Base-by-base conservation (phyloP, 2,888 invertebrate genomes). In the Reticulitermes lucifugus region DNA sequence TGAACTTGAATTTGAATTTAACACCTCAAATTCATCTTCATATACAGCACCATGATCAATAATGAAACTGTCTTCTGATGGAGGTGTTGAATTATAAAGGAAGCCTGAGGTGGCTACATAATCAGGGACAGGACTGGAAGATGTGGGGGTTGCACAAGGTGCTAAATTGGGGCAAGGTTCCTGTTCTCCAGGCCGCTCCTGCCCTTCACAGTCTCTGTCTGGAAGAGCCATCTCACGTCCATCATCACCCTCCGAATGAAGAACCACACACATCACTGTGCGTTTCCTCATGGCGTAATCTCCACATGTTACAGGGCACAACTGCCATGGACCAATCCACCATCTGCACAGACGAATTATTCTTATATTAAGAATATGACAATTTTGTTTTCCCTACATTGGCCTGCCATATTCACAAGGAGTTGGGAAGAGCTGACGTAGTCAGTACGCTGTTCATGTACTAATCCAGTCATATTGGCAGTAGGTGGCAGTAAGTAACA, bases 251-350 rank as follows among this genome's bases (percentile, higher is more conserved):
- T 79, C 65, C 12, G 43, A 41, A 43, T 71, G 51, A n/a, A 71
- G 71, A 35, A 65, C 83, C 7, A 95, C 94, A 89, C 96, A 96
- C 93, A 96, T 94, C 4, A 96, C 94, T 87, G 93, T 94, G 86
- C 96, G 92, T 75, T 93, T 92, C 85, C 94, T 93, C 86, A 93
- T 83, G 70, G 83, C 88, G 14, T 73, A 91, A 9, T 89, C 88
- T 70, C 91, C 93, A 89, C 96, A 96, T 0, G 94, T 94, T 0
- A 94, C 93, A 9, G 95, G 94, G 90, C 98, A 98, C 86, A 95
- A 94, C 89, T 96, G 96, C 98, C 98, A 98, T 0, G 95, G 94
- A 0, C 97, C 97, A 43, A 94, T 93, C 96, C 96, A 97, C 97
- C 97, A 98, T 87, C 92, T 91, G 86, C n/a, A 79, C 51, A 79